Percentiles rank a stretch among this genome's conserved stretches.
Conservation (phyloP, 92 coral and sea anemone species). For the Parazoanthus atlanticus region DNA sequence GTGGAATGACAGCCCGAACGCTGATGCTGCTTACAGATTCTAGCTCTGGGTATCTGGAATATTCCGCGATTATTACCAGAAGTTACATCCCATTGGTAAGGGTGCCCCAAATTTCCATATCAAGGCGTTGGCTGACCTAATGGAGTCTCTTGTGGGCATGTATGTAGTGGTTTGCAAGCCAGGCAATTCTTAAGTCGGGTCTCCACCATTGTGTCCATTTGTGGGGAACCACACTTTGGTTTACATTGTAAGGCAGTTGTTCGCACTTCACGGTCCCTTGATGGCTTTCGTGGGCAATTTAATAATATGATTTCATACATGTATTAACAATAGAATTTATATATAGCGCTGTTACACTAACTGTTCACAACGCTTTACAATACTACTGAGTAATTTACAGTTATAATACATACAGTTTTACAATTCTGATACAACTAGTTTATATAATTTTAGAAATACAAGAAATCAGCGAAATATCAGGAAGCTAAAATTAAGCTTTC, state of each 20-base stretch:
- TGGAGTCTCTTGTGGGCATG: background rate
- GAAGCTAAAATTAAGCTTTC: too few species aligned
- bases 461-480: too few species aligned
- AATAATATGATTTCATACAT: too few species aligned
- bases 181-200: background rate
- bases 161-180: too few species aligned
- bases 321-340: too few species aligned
- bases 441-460: too few species aligned
- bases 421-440: too few species aligned
- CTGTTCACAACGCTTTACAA: too few species aligned
- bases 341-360: too few species aligned
- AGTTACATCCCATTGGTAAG: background rate
- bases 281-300: slow-evolving; percentile 32
- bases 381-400: too few species aligned
- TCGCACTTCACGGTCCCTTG: slow-evolving; percentile 19
- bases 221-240: slow-evolving; percentile 14
- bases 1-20: background rate
- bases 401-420: too few species aligned
- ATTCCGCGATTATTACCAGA: background rate
- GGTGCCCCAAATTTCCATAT: slow-evolving; percentile 1
- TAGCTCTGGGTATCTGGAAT: background rate
- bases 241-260: slow-evolving; percentile 1
- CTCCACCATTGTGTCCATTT: background rate
- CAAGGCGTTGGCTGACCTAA: background rate
- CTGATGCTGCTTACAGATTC: background rate